Percentiles rank a stretch among this genome's conserved stretches.
phyloP scores from a whole-genome alignment of 2,113 vertebrate species.

The Boulengerochromis microlepis region DNA sequence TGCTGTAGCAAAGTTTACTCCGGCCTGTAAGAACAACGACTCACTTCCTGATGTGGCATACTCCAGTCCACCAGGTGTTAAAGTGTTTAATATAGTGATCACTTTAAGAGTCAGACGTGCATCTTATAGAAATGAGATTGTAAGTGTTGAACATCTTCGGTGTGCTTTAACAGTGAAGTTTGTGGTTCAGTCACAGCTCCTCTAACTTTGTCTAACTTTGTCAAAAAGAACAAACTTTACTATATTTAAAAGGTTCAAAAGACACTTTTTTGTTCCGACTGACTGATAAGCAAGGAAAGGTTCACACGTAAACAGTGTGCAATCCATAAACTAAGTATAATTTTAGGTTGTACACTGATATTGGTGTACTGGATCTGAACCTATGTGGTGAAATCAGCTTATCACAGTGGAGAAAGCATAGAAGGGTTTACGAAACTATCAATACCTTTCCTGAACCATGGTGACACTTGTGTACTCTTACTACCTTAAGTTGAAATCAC shows the following conservation, averaged over 20 bases:
- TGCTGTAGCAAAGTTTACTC: background rate
- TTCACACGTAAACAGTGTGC: rapidly evolving
- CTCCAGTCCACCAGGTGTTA: background rate
- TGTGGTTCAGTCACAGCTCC: background rate
- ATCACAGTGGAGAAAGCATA: background rate
- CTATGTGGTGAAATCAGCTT: background rate
- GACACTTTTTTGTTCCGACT: background rate
- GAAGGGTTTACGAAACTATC: background rate
- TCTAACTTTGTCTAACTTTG: too few relatives aligned
- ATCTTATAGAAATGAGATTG: background rate
- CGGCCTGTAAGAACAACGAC: background rate
- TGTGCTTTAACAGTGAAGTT: rapidly evolving
- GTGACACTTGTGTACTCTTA: background rate
- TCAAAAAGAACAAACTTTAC: background rate
- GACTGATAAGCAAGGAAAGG: background rate
- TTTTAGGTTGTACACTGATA: background rate
- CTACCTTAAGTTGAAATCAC: rapidly evolving
- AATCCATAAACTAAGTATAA: background rate
- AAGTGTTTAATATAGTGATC: background rate
- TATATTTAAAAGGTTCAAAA: background rate
- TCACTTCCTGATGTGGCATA: background rate
- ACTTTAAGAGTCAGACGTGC: background rate
- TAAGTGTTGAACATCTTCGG: background rate
- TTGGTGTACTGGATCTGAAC: background rate
- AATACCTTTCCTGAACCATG: background rate